Conservation (phyloP, 2,113 vertebrate genomes). For the Triplophysa dalaica region DNA sequence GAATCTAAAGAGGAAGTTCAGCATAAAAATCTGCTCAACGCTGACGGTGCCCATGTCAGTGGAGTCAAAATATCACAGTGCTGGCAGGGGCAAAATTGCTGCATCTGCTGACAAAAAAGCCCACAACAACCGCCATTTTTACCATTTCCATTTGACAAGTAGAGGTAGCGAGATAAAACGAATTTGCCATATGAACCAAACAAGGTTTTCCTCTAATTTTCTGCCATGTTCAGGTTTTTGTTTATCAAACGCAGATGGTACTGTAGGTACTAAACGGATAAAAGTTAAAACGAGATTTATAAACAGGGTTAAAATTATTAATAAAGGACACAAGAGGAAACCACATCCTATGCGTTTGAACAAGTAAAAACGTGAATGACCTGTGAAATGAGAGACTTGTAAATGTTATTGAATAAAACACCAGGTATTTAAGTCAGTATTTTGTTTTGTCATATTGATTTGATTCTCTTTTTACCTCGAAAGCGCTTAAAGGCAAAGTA, state of each 20-base stretch:
- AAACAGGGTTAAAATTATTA: no score
- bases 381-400: no score
- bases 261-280: not conserved
- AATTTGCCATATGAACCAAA: constrained; percentile 23
- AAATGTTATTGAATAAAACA: no score
- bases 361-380: no score
- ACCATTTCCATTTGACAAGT: constrained; percentile 29
- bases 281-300: not conserved
- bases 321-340: no score
- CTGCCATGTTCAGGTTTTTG: not conserved
- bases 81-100: constrained; percentile 16
- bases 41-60: constrained; percentile 16
- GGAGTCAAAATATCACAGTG: constrained; percentile 31
- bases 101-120: constrained; percentile 26
- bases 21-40: constrained; percentile 16
- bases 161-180: not conserved
- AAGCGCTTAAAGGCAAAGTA: no score
- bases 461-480: no score
- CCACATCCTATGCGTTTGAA: no score
- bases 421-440: no score
- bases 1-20: constrained; percentile 4
- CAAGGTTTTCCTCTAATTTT: constrained; percentile 1
- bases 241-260: constrained; percentile 6
- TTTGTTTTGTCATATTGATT: no score
- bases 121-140: constrained; percentile 15